Evolutionary conservation across 2,888 invertebrate genomes (phyloP), one percentile per base, ranked within the genome.

Genomic region (Rhagium mordax): DNA sequence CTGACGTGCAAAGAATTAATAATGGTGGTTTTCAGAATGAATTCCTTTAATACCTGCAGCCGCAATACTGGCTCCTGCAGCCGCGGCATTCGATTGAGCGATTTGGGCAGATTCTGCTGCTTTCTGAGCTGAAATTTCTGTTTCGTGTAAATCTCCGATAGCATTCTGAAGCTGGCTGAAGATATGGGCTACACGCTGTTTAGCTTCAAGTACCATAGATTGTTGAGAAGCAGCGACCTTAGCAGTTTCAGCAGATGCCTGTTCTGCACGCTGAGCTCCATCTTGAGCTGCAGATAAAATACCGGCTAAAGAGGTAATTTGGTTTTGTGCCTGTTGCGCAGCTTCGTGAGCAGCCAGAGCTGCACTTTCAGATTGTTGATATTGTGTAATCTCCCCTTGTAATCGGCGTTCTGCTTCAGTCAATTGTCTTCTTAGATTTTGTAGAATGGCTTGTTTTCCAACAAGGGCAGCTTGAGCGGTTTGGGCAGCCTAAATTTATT

Each of bases 61-160:
- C n/a, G n/a, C n/a, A n/a, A n/a, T n/a, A n/a, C n/a, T n/a, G n/a
- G n/a, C n/a, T n/a, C n/a, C n/a, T n/a, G n/a, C n/a, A n/a, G n/a
- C n/a, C n/a, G n/a, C n/a, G n/a, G n/a, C n/a, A n/a, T n/a, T n/a
- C n/a, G n/a, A n/a, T n/a, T n/a, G n/a, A n/a, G n/a, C n/a, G n/a
- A n/a, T n/a, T n/a, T n/a, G n/a, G n/a, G n/a, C n/a, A n/a, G n/a
- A n/a, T n/a, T n/a, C n/a, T n/a, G n/a, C n/a, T n/a, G n/a, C n/a
- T n/a, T n/a, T n/a, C n/a, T n/a, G n/a, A n/a, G n/a, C n/a, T n/a
- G n/a, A n/a, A n/a, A n/a, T n/a, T n/a, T n/a, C n/a, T n/a, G 94
- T 94, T 2, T 93, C 93, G 76, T 92, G 92, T 82, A 93, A 93
- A 84, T 94, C 94, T 72, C 92, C 87, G 24, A 92, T 90, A 57